These are phyloP conservation scores for Tinamus guttatus DNA, from an alignment of 2,113 vertebrate genomes.

Conservation along the genomic window DNA sequence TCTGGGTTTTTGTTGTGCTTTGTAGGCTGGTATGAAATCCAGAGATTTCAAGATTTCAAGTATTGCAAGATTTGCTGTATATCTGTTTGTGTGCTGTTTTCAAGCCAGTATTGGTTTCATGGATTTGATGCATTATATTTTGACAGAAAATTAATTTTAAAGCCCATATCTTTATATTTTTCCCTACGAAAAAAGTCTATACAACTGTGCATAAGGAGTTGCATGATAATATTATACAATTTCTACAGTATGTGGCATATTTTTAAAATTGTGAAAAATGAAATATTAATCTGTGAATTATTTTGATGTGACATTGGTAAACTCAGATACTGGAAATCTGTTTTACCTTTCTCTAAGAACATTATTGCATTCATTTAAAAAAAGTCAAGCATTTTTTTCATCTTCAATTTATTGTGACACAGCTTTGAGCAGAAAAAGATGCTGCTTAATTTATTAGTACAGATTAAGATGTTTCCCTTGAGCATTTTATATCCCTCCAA, in stretches of 20 bases:
- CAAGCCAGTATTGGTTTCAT: neutral
- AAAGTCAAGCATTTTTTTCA: neutral
- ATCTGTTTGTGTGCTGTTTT: neutral
- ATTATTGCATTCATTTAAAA: neutral
- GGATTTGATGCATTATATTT: accelerated
- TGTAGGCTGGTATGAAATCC: accelerated
- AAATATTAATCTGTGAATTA: neutral
- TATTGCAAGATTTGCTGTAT: neutral
- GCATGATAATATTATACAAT: accelerated
- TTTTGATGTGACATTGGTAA: neutral
- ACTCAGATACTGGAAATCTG: neutral
- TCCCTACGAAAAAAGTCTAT: accelerated
- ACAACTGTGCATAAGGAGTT: accelerated
- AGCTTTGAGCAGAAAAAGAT: neutral
- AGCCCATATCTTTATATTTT: neutral
- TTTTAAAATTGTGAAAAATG: neutral
- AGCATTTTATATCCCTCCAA: neutral
- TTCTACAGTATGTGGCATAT: neutral
- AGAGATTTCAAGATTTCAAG: neutral
- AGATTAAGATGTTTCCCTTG: neutral
- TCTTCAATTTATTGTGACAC: neutral
- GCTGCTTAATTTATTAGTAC: neutral
- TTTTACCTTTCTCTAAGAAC: neutral
- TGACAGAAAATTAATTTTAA: neutral
- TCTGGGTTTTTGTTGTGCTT: neutral